These are phyloP conservation scores for Orthosia gracilis DNA, from an alignment of 2,888 invertebrate genomes.

Conservation along the genomic window DNA sequence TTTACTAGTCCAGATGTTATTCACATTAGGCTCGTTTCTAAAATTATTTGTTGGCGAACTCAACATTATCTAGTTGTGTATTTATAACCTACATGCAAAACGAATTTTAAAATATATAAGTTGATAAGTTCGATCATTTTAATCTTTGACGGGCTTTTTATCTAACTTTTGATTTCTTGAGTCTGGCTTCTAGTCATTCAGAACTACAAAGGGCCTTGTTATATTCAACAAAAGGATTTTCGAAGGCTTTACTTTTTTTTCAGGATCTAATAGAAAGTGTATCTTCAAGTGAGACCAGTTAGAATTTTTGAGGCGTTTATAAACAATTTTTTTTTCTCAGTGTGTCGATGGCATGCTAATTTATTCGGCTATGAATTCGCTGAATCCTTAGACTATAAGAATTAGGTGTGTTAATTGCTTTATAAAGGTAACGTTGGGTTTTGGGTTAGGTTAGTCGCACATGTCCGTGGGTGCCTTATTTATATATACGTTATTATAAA, in stretches of 20 bases:
- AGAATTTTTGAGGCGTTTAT: background rate
- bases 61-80: background rate
- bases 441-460: too few relatives aligned
- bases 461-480: too few relatives aligned
- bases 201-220: conserved; percentile 14
- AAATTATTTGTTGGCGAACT: background rate
- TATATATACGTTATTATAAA: too few relatives aligned
- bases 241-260: background rate
- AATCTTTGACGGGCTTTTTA: background rate
- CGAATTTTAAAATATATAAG: background rate
- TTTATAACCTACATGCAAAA: background rate
- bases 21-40: background rate
- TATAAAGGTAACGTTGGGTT: too few relatives aligned
- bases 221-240: conserved; percentile 2
- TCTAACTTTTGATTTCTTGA: background rate
- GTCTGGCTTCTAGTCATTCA: background rate
- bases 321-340: background rate
- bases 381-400: too few relatives aligned
- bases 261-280: background rate
- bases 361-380: too few relatives aligned
- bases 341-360: too few relatives aligned
- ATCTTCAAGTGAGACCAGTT: background rate
- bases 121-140: background rate
- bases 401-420: too few relatives aligned
- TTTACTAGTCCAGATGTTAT: background rate